Evolutionary conservation across 2,888 invertebrate species (phyloP).

Genomic region (Hyposoter dolosus): DNA sequence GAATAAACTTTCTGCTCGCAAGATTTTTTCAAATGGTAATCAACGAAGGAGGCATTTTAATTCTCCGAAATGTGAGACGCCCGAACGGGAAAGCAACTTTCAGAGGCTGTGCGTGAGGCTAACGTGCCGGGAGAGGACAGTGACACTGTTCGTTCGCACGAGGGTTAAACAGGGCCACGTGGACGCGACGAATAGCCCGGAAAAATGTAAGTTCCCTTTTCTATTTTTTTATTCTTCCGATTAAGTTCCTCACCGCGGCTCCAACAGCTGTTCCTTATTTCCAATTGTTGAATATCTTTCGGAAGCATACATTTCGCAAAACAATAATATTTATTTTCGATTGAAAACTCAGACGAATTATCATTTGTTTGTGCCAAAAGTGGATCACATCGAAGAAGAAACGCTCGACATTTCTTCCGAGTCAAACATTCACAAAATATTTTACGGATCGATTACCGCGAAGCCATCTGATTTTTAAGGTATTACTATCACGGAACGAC

Average conservation of each 20-base stretch:
- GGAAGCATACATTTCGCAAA: neutral
- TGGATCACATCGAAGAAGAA: neutral
- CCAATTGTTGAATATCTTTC: neutral
- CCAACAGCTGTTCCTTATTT: neutral
- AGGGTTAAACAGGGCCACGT: conserved; percentile 79
- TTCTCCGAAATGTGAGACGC: conserved; percentile 50
- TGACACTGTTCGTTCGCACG: conserved; percentile 70
- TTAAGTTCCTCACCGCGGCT: neutral
- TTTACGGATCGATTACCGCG: neutral
- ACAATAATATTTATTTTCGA: neutral
- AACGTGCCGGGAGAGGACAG: conserved; percentile 67
- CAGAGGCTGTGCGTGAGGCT: conserved; percentile 33
- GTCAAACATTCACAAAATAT: neutral
- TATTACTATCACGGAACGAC: no score
- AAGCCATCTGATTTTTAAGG: neutral
- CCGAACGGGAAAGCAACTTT: conserved; percentile 11
- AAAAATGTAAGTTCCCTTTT: conserved; percentile 77
- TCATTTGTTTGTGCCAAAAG: neutral
- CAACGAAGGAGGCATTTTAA: neutral
- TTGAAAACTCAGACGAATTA: neutral
- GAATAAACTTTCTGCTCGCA: neutral
- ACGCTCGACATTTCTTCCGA: neutral
- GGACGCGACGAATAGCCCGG: conserved; percentile 78
- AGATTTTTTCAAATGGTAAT: neutral
- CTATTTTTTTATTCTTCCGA: conserved; percentile 10